These are phyloP conservation scores for Zoanthus sansibaricus DNA, from an alignment of 92 coral and sea anemone species.

Conservation along the genomic window DNA sequence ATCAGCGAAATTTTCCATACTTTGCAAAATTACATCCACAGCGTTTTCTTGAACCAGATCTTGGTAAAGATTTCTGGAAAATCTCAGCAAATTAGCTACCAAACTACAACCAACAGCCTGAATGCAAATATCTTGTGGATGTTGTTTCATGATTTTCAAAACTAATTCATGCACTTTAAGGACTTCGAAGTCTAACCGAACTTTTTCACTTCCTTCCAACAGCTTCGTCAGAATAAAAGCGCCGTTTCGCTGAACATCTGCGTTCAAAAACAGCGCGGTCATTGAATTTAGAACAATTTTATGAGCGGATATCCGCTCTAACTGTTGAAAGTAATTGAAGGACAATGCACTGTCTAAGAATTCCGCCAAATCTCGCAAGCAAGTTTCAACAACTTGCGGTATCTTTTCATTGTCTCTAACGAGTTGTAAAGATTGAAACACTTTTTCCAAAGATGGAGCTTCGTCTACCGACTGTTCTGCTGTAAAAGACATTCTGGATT, in stretches of 20 bases:
- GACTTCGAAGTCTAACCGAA: constrained; percentile 45
- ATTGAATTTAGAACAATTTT: constrained; percentile 62
- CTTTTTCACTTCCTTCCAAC: constrained; percentile 61
- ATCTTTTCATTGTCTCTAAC: constrained; percentile 63
- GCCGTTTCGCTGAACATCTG: constrained; percentile 71
- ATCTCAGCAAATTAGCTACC: constrained; percentile 49
- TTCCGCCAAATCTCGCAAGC: constrained; percentile 72
- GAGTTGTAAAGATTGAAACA: constrained; percentile 50
- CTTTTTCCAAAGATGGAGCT: constrained; percentile 34
- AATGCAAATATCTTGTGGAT: constrained; percentile 56
- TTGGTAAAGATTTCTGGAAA: constrained; percentile 37
- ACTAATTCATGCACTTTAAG: constrained; percentile 49
- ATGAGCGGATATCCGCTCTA: constrained; percentile 62
- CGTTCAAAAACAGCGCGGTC: constrained; percentile 45
- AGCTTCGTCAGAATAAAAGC: constrained; percentile 63
- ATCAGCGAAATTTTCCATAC: constrained; percentile 67
- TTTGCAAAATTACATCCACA: constrained; percentile 59
- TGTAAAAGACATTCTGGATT: background rate
- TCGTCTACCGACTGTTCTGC: constrained; percentile 12
- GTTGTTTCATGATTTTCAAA: constrained; percentile 60
- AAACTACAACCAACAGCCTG: constrained; percentile 77
- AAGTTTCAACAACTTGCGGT: constrained; percentile 64
- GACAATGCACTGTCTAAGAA: constrained; percentile 49
- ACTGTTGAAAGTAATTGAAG: constrained; percentile 25
- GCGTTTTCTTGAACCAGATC: constrained; percentile 54